Percentiles rank a stretch among this genome's conserved stretches.
phyloP scores from a whole-genome alignment of 2,113 vertebrate genomes.

The Genyomyrus donnyi region DNA sequence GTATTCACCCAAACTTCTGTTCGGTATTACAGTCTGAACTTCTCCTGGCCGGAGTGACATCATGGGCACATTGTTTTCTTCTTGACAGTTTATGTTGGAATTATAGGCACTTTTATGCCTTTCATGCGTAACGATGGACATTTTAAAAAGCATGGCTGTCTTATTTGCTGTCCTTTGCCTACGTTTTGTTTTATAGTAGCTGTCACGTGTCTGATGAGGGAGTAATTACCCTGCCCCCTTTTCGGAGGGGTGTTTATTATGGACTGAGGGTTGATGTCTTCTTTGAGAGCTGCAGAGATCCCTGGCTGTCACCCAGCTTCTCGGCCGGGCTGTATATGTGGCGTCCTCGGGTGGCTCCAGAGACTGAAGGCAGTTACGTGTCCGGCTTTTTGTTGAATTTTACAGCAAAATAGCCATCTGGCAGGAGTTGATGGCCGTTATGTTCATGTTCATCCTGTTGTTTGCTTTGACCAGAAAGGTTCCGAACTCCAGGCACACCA shows the following conservation, averaged over 20 bases:
- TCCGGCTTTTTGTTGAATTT: background rate
- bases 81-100: background rate
- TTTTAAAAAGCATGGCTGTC: background rate
- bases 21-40: background rate
- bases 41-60: background rate
- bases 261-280: background rate
- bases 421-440: background rate
- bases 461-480: background rate
- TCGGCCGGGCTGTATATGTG: constrained; percentile 48
- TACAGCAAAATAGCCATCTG: background rate
- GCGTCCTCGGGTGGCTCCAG: constrained; percentile 20
- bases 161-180: background rate
- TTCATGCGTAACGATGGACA: background rate
- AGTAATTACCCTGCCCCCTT: background rate
- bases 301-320: background rate
- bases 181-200: background rate
- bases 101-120: background rate
- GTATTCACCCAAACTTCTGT: background rate
- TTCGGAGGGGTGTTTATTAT: background rate
- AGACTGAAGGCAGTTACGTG: background rate
- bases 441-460: background rate
- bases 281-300: background rate
- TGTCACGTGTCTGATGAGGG: background rate
- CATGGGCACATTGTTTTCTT: background rate
- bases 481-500: background rate